These are phyloP conservation scores for Lepeophtheirus nordmannii DNA, from an alignment of 2,888 invertebrate species.

Conservation along the genomic window DNA sequence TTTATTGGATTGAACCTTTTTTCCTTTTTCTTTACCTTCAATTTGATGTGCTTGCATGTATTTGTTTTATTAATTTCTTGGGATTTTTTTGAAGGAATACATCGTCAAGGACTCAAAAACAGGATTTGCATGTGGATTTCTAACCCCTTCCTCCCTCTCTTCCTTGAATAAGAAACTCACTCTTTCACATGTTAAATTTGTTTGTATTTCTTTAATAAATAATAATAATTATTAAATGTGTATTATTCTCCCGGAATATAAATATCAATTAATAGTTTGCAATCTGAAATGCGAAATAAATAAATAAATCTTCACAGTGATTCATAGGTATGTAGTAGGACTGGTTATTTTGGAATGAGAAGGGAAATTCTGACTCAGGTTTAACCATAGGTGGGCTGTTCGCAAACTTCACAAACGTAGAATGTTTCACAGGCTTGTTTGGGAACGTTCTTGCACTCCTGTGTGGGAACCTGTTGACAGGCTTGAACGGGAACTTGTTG, in stretches of 20 bases:
- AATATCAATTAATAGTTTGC: background rate
- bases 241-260: conserved; percentile 5
- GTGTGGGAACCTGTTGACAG: conserved; percentile 11
- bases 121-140: too few species aligned
- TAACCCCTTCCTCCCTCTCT: too few species aligned
- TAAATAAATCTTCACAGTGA: background rate
- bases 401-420: conserved; percentile 23
- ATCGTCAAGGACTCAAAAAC: too few species aligned
- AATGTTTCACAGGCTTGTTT: conserved; percentile 20
- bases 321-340: background rate
- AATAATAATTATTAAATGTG: background rate
- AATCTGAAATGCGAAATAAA: background rate
- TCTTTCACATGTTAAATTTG: too few species aligned
- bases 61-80: too few species aligned
- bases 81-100: too few species aligned
- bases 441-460: conserved; percentile 22
- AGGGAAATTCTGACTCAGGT: background rate
- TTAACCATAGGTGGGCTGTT: conserved; percentile 21
- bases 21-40: too few species aligned
- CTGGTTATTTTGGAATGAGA: background rate
- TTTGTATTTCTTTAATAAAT: background rate
- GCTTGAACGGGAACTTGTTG: background rate
- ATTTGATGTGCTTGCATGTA: too few species aligned
- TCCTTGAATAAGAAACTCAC: too few species aligned
- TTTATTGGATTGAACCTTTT: too few species aligned